A percentile compares a stretch with the other conserved stretches of the same genome.
Evolutionary conservation across 2,113 vertebrate genomes (phyloP).

Genomic region (Megalops atlanticus): DNA sequence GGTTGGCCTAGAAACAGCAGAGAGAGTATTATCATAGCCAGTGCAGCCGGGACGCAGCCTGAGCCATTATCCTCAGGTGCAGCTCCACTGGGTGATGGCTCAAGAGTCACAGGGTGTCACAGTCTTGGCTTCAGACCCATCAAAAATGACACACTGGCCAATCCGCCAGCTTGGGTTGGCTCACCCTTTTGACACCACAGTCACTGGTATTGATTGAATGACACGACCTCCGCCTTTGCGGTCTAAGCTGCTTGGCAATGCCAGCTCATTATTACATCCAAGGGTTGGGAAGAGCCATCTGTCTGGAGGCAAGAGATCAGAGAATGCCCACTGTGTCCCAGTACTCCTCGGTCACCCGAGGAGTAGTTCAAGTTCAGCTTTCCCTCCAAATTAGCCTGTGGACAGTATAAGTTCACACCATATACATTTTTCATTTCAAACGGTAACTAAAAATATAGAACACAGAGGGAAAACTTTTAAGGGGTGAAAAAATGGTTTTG

Average conservation of each 20-base stretch:
- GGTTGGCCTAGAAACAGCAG: neutral
- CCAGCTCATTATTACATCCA: conserved; percentile 58
- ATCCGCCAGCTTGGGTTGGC: conserved; percentile 38
- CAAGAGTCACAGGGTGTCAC: neutral
- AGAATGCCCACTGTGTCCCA: conserved; percentile 41
- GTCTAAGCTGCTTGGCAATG: conserved; percentile 58
- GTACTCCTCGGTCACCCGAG: conserved; percentile 34
- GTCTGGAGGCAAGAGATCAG: conserved; percentile 56
- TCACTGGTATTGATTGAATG: conserved; percentile 45
- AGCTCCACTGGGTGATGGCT: neutral
- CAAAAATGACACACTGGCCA: conserved; percentile 10
- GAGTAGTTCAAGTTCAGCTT: conserved; percentile 47
- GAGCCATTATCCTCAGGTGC: neutral
- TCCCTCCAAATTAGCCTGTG: neutral
- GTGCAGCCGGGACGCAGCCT: neutral
- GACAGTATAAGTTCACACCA: neutral
- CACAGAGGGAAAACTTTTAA: conserved; percentile 1
- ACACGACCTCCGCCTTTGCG: conserved; percentile 45
- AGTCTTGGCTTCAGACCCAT: neutral
- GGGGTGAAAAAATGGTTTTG: conserved; percentile 38
- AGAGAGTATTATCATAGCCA: neutral
- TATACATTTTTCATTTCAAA: neutral
- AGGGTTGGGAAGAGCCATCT: conserved; percentile 61
- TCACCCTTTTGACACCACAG: conserved; percentile 33
- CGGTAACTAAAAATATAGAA: neutral